These are phyloP conservation scores for Bos indicus DNA, from an alignment of 2,113 vertebrate genomes.

Conservation along the genomic window DNA sequence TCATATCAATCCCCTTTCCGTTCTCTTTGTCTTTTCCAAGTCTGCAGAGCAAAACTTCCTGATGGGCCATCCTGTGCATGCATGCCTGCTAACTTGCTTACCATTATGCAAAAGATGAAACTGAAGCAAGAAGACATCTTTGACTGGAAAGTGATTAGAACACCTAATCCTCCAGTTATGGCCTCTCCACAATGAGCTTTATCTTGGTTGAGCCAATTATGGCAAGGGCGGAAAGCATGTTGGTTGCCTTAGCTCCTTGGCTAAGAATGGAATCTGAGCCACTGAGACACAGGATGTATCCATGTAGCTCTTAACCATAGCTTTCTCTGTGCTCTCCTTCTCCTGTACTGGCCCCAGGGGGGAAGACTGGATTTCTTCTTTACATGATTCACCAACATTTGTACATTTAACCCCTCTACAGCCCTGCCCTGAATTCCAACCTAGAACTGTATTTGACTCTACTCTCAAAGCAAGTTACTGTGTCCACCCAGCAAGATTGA, in stretches of 20 bases:
- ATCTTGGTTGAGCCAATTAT: neutral
- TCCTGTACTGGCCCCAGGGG: neutral
- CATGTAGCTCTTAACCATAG: too few relatives aligned
- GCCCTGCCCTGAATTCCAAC: neutral
- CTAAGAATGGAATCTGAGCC: neutral
- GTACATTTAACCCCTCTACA: neutral
- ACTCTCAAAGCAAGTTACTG: neutral
- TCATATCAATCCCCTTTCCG: accelerated
- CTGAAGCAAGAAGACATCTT: neutral
- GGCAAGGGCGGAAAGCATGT: neutral
- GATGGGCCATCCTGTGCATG: neutral
- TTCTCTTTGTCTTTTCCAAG: neutral
- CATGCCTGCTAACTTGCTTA: neutral
- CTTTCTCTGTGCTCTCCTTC: neutral
- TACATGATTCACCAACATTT: neutral
- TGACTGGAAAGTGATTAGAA: neutral
- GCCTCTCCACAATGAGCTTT: neutral
- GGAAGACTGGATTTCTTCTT: neutral
- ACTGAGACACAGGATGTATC: neutral
- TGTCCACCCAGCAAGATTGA: neutral
- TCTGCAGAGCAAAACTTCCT: neutral
- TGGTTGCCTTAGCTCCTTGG: neutral
- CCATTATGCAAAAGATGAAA: neutral
- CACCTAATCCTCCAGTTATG: neutral
- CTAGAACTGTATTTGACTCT: neutral